Base-by-base conservation (phyloP, 92 coral and sea anemone genomes). In the Chrysogorgia sp. region DNA sequence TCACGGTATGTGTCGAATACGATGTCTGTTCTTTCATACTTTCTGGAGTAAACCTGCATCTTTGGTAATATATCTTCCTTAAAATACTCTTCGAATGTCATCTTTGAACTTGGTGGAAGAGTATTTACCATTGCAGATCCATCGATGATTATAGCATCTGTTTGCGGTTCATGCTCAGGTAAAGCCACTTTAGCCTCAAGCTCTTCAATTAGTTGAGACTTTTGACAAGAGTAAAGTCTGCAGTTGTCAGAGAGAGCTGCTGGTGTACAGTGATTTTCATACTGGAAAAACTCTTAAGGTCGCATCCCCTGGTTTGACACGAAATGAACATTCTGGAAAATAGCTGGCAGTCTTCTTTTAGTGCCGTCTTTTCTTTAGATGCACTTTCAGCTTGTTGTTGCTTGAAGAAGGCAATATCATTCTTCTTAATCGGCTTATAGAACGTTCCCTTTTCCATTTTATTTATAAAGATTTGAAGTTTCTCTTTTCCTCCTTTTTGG, bases 381-480 rank as follows among this genome's bases (percentile, higher is more conserved):
- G n/a, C 49, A 35, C 74, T 82, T 56, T 4, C 58, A 40, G 25
- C 63, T 34, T 74, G 50, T 47, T 77, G 31, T 40, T 79, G 84
- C 45, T 21, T 37, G 80, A 84, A 84, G 63, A 84, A 84, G 48
- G 64, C 80, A 20, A 60, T 61, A 15, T 79, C 61, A 24, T 68
- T 79, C 84, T 56, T 70, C 60, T 84, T 84, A 57, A 79, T 84
- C 30, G 88, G 84, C 41, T 84, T 23, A 49, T 79, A 79, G 79
- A 84, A 79, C 34, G 1, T 45, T 59, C 63, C 79, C n/a, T 57
- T 32, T 41, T 68, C 21, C 59, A 67, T 15, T 26, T 55, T 68
- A 1, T 82, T 34, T 52, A 77, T 21, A 71, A 84, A 79, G 34
- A 58, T 21, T 31, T 29, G 37, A 60, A 79, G 55, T 47, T 84